Evolutionary conservation across 2,888 invertebrate genomes (phyloP).

Genomic region (Seira musarum): DNA sequence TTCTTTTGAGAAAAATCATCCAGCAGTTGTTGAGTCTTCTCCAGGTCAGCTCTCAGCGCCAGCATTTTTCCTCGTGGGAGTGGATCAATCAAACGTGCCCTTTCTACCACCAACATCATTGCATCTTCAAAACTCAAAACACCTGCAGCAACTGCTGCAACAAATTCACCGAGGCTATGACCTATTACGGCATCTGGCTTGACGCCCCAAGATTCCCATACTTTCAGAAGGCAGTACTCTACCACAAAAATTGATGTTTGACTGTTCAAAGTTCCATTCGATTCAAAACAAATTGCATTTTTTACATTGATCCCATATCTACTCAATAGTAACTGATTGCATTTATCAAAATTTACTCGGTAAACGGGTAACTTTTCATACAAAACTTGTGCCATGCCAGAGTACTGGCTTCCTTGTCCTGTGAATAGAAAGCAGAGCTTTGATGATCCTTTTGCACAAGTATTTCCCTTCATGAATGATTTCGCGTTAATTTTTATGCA

Average conservation of each 20-base stretch:
- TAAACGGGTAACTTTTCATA: conserved; percentile 46
- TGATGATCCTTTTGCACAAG: too few species aligned
- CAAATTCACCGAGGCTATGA: conserved; percentile 58
- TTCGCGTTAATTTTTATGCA: too few species aligned
- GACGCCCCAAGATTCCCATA: conserved; percentile 53
- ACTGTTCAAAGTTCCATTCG: conserved; percentile 40
- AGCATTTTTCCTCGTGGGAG: too few species aligned
- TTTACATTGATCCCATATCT: conserved; percentile 27
- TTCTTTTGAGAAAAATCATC: not conserved
- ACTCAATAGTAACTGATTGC: not conserved
- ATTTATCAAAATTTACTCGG: conserved; percentile 41
- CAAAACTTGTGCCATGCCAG: conserved; percentile 46
- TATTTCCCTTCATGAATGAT: too few species aligned
- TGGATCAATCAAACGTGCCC: conserved; percentile 48
- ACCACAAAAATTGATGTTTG: conserved; percentile 54
- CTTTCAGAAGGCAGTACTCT: conserved; percentile 38
- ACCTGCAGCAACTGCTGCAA: conserved; percentile 48
- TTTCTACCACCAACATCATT: conserved; percentile 44
- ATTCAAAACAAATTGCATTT: not conserved
- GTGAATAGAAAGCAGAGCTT: conserved; percentile 62
- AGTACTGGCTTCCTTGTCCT: conserved; percentile 49
- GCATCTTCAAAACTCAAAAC: conserved; percentile 48
- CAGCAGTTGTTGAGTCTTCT: not conserved
- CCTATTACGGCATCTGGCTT: conserved; percentile 53
- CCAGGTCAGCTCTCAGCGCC: conserved; percentile 1